These are phyloP conservation scores for Chymomyza amoena DNA, from an alignment of 2,888 invertebrate species.

Conservation along the genomic window DNA sequence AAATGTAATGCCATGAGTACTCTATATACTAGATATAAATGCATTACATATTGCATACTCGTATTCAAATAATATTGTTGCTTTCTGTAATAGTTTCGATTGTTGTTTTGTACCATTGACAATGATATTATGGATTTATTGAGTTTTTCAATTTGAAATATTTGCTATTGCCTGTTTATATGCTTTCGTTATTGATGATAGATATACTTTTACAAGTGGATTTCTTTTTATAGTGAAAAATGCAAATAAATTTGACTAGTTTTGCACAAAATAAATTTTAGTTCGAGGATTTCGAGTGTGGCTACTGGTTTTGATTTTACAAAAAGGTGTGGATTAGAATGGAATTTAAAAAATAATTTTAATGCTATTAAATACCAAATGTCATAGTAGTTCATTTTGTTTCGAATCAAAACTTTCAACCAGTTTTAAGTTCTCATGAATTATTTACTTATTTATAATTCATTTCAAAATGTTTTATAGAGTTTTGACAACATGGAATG, in stretches of 20 bases:
- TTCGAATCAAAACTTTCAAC: too few species aligned
- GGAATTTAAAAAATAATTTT: too few species aligned
- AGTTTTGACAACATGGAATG: too few species aligned
- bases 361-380: too few species aligned
- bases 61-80: constrained; percentile 39
- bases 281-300: too few species aligned
- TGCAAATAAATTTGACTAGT: neutral
- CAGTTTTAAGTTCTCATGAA: too few species aligned
- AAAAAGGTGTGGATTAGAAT: too few species aligned
- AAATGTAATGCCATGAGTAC: constrained; percentile 24
- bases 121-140: neutral
- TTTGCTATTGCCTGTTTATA: neutral
- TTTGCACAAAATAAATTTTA: neutral
- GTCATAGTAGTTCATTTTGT: too few species aligned
- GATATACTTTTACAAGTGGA: neutral
- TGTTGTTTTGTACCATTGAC: neutral
- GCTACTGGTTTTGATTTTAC: too few species aligned
- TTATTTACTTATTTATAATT: too few species aligned
- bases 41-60: constrained; percentile 28
- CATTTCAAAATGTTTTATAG: too few species aligned
- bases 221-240: neutral
- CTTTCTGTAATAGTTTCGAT: constrained; percentile 37
- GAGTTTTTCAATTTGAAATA: neutral
- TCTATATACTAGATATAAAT: too few species aligned
- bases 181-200: neutral